phyloP scores from a whole-genome alignment of 30 jellyfish, hydroid and myxozoan genomes.

The Morbakka virulenta region DNA sequence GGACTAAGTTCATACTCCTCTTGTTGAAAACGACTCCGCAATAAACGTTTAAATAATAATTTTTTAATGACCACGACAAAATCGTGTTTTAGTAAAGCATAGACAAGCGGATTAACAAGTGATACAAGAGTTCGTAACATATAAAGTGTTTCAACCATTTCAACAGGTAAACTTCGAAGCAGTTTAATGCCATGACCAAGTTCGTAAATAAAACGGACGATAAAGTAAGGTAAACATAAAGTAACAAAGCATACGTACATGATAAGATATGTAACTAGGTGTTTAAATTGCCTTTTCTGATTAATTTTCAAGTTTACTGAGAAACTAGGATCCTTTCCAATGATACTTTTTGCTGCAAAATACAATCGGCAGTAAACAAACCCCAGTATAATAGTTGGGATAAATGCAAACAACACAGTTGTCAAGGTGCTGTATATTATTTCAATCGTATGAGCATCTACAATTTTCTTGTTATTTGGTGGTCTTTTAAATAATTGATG shows the following conservation, averaged over 20 bases:
- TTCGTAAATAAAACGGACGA: not conserved
- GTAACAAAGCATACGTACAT: not conserved
- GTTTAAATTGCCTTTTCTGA: not conserved
- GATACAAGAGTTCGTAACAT: slow-evolving; percentile 54
- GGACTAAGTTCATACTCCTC: no score
- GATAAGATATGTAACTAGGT: not conserved
- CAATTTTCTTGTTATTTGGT: no score
- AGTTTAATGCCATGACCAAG: not conserved
- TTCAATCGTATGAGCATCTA: not conserved
- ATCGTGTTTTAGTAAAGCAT: slow-evolving; percentile 67
- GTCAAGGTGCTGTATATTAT: not conserved
- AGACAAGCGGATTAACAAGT: slow-evolving; percentile 59
- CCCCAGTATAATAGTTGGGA: not conserved
- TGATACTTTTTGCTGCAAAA: not conserved
- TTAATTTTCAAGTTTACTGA: not conserved
- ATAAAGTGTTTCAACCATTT: slow-evolving; percentile 22
- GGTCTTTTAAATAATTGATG: not conserved
- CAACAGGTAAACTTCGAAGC: not conserved
- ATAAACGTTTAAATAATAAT: no score
- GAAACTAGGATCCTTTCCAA: not conserved
- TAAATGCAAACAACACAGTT: not conserved
- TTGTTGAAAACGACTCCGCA: no score
- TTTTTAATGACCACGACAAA: not conserved
- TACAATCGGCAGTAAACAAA: not conserved
- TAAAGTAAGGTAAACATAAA: not conserved